Base-by-base conservation (phyloP, 2,113 vertebrate species). In the Cryptomyrus ogoouensis region DNA sequence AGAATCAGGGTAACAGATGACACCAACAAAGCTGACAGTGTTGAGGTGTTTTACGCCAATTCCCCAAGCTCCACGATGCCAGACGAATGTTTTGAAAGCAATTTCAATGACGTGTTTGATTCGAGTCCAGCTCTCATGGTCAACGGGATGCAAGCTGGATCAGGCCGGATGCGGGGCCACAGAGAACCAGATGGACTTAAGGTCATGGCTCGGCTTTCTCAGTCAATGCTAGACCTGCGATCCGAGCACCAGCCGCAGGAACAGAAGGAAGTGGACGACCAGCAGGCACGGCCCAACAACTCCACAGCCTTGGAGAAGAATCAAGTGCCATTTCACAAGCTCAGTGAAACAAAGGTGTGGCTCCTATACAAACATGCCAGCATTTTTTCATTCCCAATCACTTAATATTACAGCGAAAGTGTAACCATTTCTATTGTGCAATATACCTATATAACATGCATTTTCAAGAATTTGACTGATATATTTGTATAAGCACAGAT, bases 61-160 rank as follows among this genome's bases (percentile, higher is more conserved):
- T 98, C 97, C 0, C 95, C 94, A 0, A 93, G 95, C 17, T 98
- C 98, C 27, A 97, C 97, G 0, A 92, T 95, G 53, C 99, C 97
- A 0, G 98, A 98, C 0, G 97, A 99, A 91, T 98, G 96, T 92
- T 98, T 95, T 0, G 97, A 98, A 66, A 95, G 93, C 70, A 5
- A 89, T 0, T 91, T 90, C 39, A 62, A 85, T 0, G 91, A 95
- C 4, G 35, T 5, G 5, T 35, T 70, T 1, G 83, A 90, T 44
- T 39, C 39, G 0, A 91, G 53, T 1, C 90, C 92, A 17, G 49
- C n/a, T 0, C 7, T 95, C 42, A 62, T 83, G 27, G 46, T 86
- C 47, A 95, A 95, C 0, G 94, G 95, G 3, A 70, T 74, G 47
- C 85, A 53, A n/a, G 42, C 47, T 2, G 89, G 89, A 27, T 90